A percentile compares a stretch with the other conserved stretches of the same genome.
Conservation (phyloP, 2,113 vertebrate species). For the Boleophthalmus pectinirostris region DNA sequence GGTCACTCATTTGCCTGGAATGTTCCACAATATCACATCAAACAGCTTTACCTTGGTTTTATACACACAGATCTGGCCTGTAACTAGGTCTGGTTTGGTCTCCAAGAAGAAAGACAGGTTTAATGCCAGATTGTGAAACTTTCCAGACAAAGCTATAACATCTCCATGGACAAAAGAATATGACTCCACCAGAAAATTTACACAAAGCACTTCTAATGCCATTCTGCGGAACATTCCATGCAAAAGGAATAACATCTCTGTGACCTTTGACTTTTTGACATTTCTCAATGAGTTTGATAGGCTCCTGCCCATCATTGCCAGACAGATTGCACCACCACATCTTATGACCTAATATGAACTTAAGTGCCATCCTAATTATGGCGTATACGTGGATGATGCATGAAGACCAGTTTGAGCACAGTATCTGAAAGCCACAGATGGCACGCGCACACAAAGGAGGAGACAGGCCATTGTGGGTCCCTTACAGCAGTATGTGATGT, state of each 20-base stretch:
- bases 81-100: too few relatives aligned
- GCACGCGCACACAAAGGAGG: conserved; percentile 53
- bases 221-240: background rate
- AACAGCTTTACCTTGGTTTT: too few relatives aligned
- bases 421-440: conserved; percentile 69
- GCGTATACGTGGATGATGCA: conserved; percentile 50
- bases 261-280: background rate
- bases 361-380: conserved; percentile 53
- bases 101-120: too few relatives aligned
- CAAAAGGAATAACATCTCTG: background rate
- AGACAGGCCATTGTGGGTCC: conserved; percentile 57
- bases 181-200: too few relatives aligned
- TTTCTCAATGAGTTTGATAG: background rate
- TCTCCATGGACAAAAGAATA: background rate
- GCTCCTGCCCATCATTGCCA: background rate
- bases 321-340: conserved; percentile 34
- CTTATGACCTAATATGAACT: conserved; percentile 36
- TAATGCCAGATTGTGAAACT: too few relatives aligned
- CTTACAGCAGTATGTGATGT: conserved; percentile 62
- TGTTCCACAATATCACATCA: too few relatives aligned
- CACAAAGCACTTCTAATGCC: too few relatives aligned
- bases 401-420: conserved; percentile 27
- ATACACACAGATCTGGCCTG: too few relatives aligned
- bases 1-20: too few relatives aligned
- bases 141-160: background rate